Evolutionary conservation across 2,888 invertebrate genomes (phyloP).

Genomic region (Encarsia formosa): DNA sequence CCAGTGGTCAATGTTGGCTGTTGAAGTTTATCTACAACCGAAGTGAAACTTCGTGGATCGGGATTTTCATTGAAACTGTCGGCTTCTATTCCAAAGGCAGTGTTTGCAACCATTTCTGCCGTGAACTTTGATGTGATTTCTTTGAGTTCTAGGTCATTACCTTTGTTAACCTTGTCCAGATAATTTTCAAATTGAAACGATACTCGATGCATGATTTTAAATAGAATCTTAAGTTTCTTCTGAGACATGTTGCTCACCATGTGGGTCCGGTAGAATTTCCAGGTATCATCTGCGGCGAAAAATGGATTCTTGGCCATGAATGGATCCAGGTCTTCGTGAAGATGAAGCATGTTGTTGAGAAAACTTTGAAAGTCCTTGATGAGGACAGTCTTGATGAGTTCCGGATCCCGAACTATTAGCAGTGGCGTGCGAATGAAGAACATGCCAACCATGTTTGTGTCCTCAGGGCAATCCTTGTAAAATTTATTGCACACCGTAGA

Average conservation of each 20-base stretch:
- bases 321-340: slow-evolving; percentile 3
- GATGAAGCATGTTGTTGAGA: slow-evolving; percentile 1
- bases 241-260: slow-evolving; percentile 13
- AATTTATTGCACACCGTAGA: slow-evolving; percentile 8
- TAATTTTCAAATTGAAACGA: slow-evolving; percentile 12
- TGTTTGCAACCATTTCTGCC: slow-evolving; percentile 35
- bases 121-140: slow-evolving; percentile 33
- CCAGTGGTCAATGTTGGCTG: slow-evolving; percentile 27
- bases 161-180: not conserved
- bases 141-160: slow-evolving; percentile 31
- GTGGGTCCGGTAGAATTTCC: slow-evolving; percentile 7
- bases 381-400: slow-evolving; percentile 29
- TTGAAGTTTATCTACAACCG: slow-evolving; percentile 24
- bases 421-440: slow-evolving; percentile 15
- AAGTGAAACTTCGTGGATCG: slow-evolving; percentile 16
- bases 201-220: slow-evolving; percentile 9
- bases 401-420: slow-evolving; percentile 21
- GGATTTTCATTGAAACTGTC: slow-evolving; percentile 32
- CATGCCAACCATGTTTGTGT: slow-evolving; percentile 21
- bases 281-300: slow-evolving; percentile 3
- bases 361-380: slow-evolving; percentile 25
- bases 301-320: slow-evolving; percentile 20
- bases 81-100: slow-evolving; percentile 38
- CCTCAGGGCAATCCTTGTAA: slow-evolving; percentile 10
- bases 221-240: slow-evolving; percentile 14